phyloP scores from a whole-genome alignment of 2,113 vertebrate genomes.

The Myxocyprinus asiaticus region DNA sequence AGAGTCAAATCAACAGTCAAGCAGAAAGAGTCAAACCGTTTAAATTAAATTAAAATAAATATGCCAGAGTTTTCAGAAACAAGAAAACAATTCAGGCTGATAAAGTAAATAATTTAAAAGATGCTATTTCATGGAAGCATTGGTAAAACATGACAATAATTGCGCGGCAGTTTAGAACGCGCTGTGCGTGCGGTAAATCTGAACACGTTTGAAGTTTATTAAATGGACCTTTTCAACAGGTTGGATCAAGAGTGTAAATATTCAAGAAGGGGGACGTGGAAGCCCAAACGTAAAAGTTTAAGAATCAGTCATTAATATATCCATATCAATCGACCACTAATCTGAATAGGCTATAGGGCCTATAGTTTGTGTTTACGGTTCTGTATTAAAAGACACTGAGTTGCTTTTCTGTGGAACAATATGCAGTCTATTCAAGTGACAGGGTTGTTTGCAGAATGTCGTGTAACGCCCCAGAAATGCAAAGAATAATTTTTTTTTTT shows the following conservation, averaged over 20 bases:
- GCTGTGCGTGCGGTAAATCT: conserved; percentile 20
- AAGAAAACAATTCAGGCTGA: conserved; percentile 31
- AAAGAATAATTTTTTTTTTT: too few relatives aligned
- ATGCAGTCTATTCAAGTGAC: too few relatives aligned
- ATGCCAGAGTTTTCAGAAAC: conserved; percentile 50
- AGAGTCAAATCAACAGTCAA: conserved; percentile 35
- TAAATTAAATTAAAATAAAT: conserved; percentile 63
- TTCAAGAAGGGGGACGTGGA: background rate
- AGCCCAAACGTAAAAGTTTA: background rate
- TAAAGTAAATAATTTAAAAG: conserved; percentile 53
- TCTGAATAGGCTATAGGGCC: too few relatives aligned
- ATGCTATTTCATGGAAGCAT: conserved; percentile 22
- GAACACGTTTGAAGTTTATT: conserved; percentile 12
- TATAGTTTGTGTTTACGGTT: too few relatives aligned
- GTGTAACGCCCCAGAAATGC: too few relatives aligned
- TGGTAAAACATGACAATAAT: conserved; percentile 45
- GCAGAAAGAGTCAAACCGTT: conserved; percentile 39
- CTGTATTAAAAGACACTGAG: too few relatives aligned
- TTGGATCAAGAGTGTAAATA: background rate
- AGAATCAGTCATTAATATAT: background rate
- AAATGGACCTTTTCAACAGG: background rate
- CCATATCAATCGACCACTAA: too few relatives aligned
- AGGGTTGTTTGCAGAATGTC: too few relatives aligned
- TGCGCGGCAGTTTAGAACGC: conserved; percentile 24
- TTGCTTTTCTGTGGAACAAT: too few relatives aligned